A percentile compares a stretch with the other conserved stretches of the same genome.
These are phyloP conservation scores for Hydropsyche betteni DNA, from an alignment of 2,888 invertebrate genomes.

Conservation along the genomic window DNA sequence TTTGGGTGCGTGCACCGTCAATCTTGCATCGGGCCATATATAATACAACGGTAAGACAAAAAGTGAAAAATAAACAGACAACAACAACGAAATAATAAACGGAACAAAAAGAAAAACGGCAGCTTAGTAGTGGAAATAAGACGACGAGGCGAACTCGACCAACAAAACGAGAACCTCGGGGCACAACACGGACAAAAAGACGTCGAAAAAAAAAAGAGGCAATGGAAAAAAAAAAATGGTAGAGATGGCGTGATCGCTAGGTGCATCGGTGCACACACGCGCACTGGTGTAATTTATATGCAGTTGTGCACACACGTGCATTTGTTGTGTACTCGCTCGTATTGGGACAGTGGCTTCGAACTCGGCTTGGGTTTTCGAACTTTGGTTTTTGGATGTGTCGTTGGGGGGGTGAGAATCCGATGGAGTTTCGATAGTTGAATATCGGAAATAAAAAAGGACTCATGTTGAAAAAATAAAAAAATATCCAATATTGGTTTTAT, in stretches of 20 bases:
- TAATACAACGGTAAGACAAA: not conserved
- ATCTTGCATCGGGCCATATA: slow-evolving; percentile 21
- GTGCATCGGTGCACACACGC: slow-evolving; percentile 41
- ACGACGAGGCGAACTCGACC: too few species aligned
- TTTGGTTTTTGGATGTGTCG: too few species aligned
- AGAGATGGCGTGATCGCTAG: slow-evolving; percentile 49
- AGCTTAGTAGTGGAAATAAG: slow-evolving; percentile 31
- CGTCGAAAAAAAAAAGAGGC: slow-evolving; percentile 39
- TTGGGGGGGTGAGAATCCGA: too few species aligned
- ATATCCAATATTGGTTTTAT: too few species aligned
- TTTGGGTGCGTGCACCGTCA: slow-evolving; percentile 30
- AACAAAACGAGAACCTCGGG: not conserved
- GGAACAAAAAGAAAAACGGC: slow-evolving; percentile 28
- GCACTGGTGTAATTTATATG: slow-evolving; percentile 40
- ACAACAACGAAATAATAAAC: not conserved
- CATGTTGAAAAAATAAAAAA: too few species aligned
- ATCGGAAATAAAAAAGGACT: too few species aligned
- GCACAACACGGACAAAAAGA: slow-evolving; percentile 34
- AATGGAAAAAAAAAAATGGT: slow-evolving; percentile 40
- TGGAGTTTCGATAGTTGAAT: too few species aligned
- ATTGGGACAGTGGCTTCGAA: not conserved
- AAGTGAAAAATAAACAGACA: slow-evolving; percentile 12
- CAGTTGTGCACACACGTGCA: slow-evolving; percentile 30
- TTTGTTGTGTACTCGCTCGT: not conserved
- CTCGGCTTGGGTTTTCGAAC: not conserved